These are phyloP conservation scores for Nematolebias whitei DNA, from an alignment of 2,113 vertebrate species.

Conservation along the genomic window DNA sequence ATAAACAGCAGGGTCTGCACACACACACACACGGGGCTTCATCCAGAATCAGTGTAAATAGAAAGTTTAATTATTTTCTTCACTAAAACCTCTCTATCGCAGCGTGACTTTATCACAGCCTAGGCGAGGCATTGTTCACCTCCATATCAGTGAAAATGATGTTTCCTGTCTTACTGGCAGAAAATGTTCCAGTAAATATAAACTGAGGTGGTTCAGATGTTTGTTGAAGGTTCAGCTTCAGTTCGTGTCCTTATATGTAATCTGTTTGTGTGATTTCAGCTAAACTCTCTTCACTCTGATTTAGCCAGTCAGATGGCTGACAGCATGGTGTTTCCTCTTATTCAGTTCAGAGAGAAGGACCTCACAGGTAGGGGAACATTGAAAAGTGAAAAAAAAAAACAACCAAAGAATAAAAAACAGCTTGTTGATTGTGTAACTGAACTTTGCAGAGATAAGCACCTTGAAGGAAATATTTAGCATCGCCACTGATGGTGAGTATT, in stretches of 20 bases:
- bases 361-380: slow-evolving; percentile 85
- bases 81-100: slow-evolving; percentile 19
- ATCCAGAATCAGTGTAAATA: slow-evolving; percentile 35
- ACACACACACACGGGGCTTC: neutral
- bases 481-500: slow-evolving; percentile 89
- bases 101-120: slow-evolving; percentile 19
- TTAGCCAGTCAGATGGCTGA: slow-evolving; percentile 94
- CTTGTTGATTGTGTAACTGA: slow-evolving; percentile 16
- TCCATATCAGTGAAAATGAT: slow-evolving; percentile 22
- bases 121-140: slow-evolving; percentile 13
- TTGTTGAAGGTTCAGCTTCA: slow-evolving; percentile 18
- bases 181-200: slow-evolving; percentile 20
- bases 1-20: slow-evolving; percentile 31
- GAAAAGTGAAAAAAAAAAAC: neutral
- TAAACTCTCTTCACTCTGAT: slow-evolving; percentile 91
- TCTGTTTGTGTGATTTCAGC: slow-evolving; percentile 78
- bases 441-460: slow-evolving; percentile 93
- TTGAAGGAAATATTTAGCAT: slow-evolving; percentile 95
- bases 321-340: slow-evolving; percentile 94
- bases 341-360: slow-evolving; percentile 97
- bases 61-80: slow-evolving; percentile 32
- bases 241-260: slow-evolving; percentile 30
- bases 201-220: slow-evolving; percentile 41
- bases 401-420: neutral
- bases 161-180: slow-evolving; percentile 37